Percentiles rank a stretch among this genome's conserved stretches.
phyloP scores from a whole-genome alignment of 53 echinoderm and acorn worm species.

The Arbacia lixula region DNA sequence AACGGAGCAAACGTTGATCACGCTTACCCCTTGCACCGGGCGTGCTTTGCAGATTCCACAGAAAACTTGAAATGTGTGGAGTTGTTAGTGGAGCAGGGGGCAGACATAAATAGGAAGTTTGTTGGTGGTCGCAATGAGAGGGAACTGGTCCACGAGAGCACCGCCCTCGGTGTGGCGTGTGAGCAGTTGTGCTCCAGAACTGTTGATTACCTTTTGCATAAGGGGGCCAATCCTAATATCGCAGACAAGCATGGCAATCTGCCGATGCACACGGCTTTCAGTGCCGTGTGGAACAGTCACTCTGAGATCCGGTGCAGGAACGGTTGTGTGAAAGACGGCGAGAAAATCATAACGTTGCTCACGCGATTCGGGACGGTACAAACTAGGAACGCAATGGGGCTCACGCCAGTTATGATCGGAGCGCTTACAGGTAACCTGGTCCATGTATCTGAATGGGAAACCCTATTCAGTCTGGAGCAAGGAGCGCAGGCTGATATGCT shows the following conservation, averaged over 20 bases:
- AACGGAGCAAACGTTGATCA: conserved; percentile 67
- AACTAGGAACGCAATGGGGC: conserved; percentile 3
- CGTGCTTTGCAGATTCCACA: conserved; percentile 28
- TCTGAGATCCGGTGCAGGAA: conserved; percentile 26
- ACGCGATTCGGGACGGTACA: conserved; percentile 1
- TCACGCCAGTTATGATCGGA: conserved; percentile 32
- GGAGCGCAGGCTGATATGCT: background rate
- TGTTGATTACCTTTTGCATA: conserved; percentile 27
- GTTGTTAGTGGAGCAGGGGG: conserved; percentile 15
- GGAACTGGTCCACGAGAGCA: conserved; percentile 9
- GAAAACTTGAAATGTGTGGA: conserved; percentile 30
- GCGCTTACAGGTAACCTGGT: conserved; percentile 42
- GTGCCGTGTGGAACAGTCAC: conserved; percentile 25
- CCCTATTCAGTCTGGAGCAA: background rate
- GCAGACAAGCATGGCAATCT: conserved; percentile 4
- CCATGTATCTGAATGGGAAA: too few species aligned
- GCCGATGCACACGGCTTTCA: conserved; percentile 20
- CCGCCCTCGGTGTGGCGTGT: conserved; percentile 19
- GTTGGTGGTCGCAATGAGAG: background rate
- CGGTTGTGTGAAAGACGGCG: conserved; percentile 8
- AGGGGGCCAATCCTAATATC: conserved; percentile 37
- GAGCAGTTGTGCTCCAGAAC: conserved; percentile 28
- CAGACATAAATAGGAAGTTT: conserved; percentile 27
- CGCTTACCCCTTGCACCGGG: conserved; percentile 45
- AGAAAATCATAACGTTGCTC: conserved; percentile 7